Evolutionary conservation across 1,140 invertebrate species (phyloP), one percentile per base, ranked within the genome.

Genomic region (Drosophila guanche): DNA sequence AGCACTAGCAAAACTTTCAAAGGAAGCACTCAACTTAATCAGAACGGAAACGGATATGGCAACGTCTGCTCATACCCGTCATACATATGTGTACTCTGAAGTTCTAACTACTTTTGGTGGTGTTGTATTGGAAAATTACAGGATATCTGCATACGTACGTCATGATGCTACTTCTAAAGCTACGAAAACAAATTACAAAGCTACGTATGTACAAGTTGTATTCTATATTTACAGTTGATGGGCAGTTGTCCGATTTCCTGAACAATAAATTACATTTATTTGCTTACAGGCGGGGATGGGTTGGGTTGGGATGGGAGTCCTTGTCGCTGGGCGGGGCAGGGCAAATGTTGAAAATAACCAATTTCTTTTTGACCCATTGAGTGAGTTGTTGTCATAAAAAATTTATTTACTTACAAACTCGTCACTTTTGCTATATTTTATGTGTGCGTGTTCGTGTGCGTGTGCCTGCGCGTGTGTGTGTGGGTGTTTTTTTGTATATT

Each of bases 371-470:
- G 68, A 74, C 70, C 70, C 70, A 53, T 57, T 52, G 54, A 79
- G 55, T 37, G 33, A 37, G 33, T 37, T 37, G 33, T 72, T 86
- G 74, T 78, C 75, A 72, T 88, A 86, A 52, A 86, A 78, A 76
- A 57, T 83, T 88, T 81, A 86, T 83, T 86, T 78, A 86, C 83
- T 81, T 76, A 86, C 78, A 78, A 77, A 65, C 62, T 71, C 50
- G 57, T 53, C 52, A 71, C 58, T 74, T 43, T 57, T 52, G 12
- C 23, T 50, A 48, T 48, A 48, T 20, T 8, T 8, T 4, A 20
- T n/a, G 23, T 42, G 33, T 46, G n/a, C n/a, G n/a, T n/a, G n/a
- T n/a, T n/a, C n/a, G n/a, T n/a, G 37, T 37, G 67, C 41, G 41
- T 16, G 43, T 46, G 16, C 16, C 16, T 20, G 16, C 16, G 16